Evolutionary conservation across 2,797 vertebrate genomes (phyloP), one percentile per base, ranked within the genome.

Genomic region (Podarcis lilfordi): DNA sequence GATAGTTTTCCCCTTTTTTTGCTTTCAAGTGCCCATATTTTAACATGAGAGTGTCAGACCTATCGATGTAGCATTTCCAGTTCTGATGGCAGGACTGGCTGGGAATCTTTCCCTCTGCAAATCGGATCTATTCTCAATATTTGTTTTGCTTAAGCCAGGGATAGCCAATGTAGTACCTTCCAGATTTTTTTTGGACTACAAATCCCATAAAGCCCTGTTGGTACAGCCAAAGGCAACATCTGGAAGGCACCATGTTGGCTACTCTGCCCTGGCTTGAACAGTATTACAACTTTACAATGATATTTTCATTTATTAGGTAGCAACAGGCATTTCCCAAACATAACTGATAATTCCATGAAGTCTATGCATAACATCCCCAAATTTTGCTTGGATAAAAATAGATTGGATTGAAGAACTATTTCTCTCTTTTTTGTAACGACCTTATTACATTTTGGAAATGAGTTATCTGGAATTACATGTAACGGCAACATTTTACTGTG

Each of bases 31-130:
- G 78, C 1, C 29, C 61, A 86, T 76, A 74, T 75, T 86, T 71
- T 86, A 76, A 85, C 76, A 90, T 91, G 61, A 85, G 50, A 90
- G 55, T 85, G 77, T 91, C n/a, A 82, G 76, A 91, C 89, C 23
- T 69, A 5, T 8, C 27, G 23, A 2, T 3, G 77, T 86, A 82
- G 23, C 71, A 43, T 91, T 91, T 64, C 61, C 61, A 19, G 61
- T 64, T 7, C 5, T 64, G 61, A 64, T 64, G 61, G 61, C 61
- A 23, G 50, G 50, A 55, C 50, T 55, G 50, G 4, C 10, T 23
- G 37, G n/a, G 23, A 17, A 61, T 37, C 32, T 37, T 72, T 84
- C 23, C 32, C 32, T 74, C 25, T 29, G 32, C 23, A 74, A 84
- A 61, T 74, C 2, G 3, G 3, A 55, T 75, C 7, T 75, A 15